These are phyloP conservation scores for Oryzias dopingdopingensis DNA, from an alignment of 2,797 vertebrate species.

Conservation along the genomic window DNA sequence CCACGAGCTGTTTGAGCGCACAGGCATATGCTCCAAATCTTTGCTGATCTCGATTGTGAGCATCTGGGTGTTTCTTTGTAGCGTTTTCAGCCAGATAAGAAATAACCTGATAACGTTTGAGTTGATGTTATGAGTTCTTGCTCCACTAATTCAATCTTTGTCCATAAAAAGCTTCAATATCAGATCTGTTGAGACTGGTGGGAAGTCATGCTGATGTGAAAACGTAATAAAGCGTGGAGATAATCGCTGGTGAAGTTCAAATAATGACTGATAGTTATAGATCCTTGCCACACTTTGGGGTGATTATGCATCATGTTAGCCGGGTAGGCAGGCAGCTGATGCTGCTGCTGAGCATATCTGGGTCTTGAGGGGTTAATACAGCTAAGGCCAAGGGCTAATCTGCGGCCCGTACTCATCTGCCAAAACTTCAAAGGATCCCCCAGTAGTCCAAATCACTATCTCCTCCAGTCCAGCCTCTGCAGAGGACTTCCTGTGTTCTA, in stretches of 20 bases:
- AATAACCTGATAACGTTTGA: slow-evolving; percentile 8
- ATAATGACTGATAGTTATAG: slow-evolving; percentile 47
- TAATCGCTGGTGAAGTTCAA: slow-evolving; percentile 57
- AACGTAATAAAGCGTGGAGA: slow-evolving; percentile 49
- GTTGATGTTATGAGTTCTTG: slow-evolving; percentile 20
- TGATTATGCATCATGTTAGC: slow-evolving; percentile 58
- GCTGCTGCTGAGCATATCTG: slow-evolving; percentile 62
- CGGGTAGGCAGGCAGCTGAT: slow-evolving; percentile 23
- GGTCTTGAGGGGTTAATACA: slow-evolving; percentile 58
- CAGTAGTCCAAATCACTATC: slow-evolving; percentile 53
- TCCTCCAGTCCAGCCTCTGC: slow-evolving; percentile 41
- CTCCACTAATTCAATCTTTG: slow-evolving; percentile 35
- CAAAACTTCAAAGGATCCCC: slow-evolving; percentile 69
- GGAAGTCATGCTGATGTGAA: slow-evolving; percentile 44
- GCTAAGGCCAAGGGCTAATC: slow-evolving; percentile 50
- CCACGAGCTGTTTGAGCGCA: slow-evolving; percentile 3
- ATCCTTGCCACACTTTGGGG: slow-evolving; percentile 33
- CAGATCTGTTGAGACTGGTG: slow-evolving; percentile 18
- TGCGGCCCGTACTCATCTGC: slow-evolving; percentile 56
- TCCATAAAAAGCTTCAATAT: slow-evolving; percentile 35
- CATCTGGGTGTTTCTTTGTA: slow-evolving; percentile 3
- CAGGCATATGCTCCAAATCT: slow-evolving; percentile 17
- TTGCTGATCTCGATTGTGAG: slow-evolving; percentile 22
- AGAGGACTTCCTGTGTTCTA: slow-evolving; percentile 40
- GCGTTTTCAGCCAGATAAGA: slow-evolving; percentile 29